These are phyloP conservation scores for Esox niger DNA, from an alignment of 2,113 vertebrate genomes.

Conservation along the genomic window DNA sequence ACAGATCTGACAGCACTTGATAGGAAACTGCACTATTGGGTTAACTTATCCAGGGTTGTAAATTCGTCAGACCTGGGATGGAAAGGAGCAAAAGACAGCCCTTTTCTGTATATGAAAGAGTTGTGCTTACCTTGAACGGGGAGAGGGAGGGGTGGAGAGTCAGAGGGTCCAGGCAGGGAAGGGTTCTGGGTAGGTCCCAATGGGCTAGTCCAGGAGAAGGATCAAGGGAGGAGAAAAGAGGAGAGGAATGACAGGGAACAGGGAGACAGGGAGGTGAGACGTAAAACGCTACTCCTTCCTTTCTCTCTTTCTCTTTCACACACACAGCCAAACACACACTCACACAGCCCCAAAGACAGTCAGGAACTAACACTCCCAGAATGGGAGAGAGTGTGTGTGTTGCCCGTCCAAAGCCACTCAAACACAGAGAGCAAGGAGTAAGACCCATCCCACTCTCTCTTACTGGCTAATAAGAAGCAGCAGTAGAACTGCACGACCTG, in stretches of 20 bases:
- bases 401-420: background rate
- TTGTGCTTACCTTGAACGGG: background rate
- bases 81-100: background rate
- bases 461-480: background rate
- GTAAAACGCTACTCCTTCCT: background rate
- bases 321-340: background rate
- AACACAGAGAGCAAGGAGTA: background rate
- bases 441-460: background rate
- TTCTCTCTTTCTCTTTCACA: background rate
- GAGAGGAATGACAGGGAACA: background rate
- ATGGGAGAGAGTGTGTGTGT: slow-evolving; percentile 3
- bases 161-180: slow-evolving; percentile 1
- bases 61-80: background rate
- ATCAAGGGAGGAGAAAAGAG: background rate
- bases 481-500: background rate
- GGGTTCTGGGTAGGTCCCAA: background rate
- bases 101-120: background rate
- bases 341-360: background rate
- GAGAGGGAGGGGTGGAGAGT: slow-evolving; percentile 1
- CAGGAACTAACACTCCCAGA: background rate
- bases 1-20: background rate
- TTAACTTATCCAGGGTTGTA: background rate
- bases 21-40: background rate
- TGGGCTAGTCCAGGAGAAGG: background rate
- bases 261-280: background rate